Percentiles rank a stretch among this genome's conserved stretches.
Evolutionary conservation across 30 jellyfish, hydroid and myxozoan genomes (phyloP).

Genomic region (Hydractinia echinata): DNA sequence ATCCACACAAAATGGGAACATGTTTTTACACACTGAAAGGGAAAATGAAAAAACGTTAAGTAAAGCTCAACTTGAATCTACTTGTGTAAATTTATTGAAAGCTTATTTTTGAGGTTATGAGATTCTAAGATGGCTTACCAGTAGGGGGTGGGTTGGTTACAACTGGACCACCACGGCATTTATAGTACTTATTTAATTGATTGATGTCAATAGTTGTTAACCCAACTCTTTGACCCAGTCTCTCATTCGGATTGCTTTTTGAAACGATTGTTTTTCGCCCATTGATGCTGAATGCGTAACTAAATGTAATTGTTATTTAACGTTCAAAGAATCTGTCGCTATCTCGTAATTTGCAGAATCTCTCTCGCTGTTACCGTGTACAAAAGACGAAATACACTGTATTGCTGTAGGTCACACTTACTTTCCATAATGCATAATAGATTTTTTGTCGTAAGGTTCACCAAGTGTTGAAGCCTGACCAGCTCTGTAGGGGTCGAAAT

Average conservation of each 20-base stretch:
- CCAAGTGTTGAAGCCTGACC: slow-evolving; percentile 86
- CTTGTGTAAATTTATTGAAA: no score
- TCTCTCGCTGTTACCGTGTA: no score
- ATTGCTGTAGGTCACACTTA: slow-evolving; percentile 14
- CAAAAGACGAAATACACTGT: no score
- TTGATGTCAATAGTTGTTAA: slow-evolving; percentile 69
- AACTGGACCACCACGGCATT: slow-evolving; percentile 43
- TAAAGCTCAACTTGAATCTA: no score
- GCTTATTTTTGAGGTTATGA: no score
- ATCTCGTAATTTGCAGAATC: neutral
- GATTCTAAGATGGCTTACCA: neutral
- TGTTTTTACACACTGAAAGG: neutral
- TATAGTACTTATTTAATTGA: slow-evolving; percentile 61
- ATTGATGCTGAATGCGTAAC: slow-evolving; percentile 87
- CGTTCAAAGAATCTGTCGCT: neutral
- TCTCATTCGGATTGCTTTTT: slow-evolving; percentile 45
- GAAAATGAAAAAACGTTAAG: no score
- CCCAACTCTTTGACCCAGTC: slow-evolving; percentile 82
- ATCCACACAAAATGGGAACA: neutral
- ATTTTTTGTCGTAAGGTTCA: slow-evolving; percentile 61
- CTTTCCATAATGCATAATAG: slow-evolving; percentile 96
- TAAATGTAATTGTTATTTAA: neutral
- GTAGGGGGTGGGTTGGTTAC: slow-evolving; percentile 20
- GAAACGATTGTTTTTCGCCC: slow-evolving; percentile 79
- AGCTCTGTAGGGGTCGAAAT: slow-evolving; percentile 71